Percentiles rank a stretch among this genome's conserved stretches.
These are phyloP conservation scores for Choristoneura fumiferana DNA, from an alignment of 1,140 invertebrate species.

Conservation along the genomic window DNA sequence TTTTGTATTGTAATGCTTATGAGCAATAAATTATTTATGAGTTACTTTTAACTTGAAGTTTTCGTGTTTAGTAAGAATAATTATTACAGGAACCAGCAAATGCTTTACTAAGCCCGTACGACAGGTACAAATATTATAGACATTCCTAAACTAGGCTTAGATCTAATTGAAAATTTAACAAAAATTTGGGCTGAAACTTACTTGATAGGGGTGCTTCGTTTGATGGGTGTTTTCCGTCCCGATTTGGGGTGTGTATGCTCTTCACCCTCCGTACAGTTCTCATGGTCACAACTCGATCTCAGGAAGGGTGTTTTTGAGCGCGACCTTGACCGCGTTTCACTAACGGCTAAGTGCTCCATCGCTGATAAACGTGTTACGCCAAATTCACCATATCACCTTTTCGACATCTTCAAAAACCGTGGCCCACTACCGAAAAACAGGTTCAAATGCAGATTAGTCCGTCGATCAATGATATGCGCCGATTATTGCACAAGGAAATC, in stretches of 20 bases:
- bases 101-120: too few species aligned
- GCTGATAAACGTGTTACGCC: conserved; percentile 28
- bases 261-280: conserved; percentile 70
- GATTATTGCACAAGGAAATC: conserved; percentile 75
- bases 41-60: too few species aligned
- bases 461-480: conserved; percentile 41
- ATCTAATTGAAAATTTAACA: too few species aligned
- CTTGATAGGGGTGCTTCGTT: conserved; percentile 76
- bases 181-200: conserved; percentile 46
- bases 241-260: conserved; percentile 76
- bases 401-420: conserved; percentile 36
- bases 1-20: too few species aligned
- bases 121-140: too few species aligned
- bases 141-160: too few species aligned
- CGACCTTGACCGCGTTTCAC: conserved; percentile 78
- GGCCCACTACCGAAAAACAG: conserved; percentile 35
- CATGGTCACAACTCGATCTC: conserved; percentile 77
- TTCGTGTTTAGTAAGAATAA: too few species aligned
- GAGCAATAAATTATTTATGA: too few species aligned
- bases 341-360: conserved; percentile 67
- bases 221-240: conserved; percentile 70
- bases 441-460: conserved; percentile 49
- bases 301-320: conserved; percentile 82
- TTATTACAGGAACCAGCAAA: too few species aligned
- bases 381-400: conserved; percentile 33